Percentiles rank a stretch among this genome's conserved stretches.
Evolutionary conservation across 2,797 vertebrate species (phyloP).

Genomic region (Muscicapa striata): DNA sequence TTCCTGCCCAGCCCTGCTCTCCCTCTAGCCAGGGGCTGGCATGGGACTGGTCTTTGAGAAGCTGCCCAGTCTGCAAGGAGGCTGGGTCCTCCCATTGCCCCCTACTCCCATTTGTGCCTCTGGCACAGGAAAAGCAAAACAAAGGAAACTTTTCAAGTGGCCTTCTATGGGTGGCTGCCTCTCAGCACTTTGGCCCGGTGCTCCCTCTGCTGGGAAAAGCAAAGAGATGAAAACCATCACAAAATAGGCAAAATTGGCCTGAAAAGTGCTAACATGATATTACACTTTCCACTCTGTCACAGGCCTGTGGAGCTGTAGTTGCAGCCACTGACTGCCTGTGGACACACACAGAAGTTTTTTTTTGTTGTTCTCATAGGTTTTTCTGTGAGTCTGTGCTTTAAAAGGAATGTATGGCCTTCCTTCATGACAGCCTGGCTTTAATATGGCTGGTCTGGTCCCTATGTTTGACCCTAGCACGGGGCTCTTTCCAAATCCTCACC

Average conservation of each 20-base stretch:
- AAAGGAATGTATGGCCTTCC: not conserved
- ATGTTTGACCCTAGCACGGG: not conserved
- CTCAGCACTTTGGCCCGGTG: not conserved
- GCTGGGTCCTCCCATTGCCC: not conserved
- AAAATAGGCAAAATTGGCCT: not conserved
- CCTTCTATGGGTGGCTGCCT: not conserved
- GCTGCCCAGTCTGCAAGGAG: not conserved
- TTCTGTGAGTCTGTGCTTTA: not conserved
- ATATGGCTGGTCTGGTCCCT: not conserved
- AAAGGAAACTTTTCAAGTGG: not conserved
- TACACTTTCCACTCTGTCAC: not conserved
- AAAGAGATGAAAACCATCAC: not conserved
- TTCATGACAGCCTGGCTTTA: not conserved
- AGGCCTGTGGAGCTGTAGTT: not conserved
- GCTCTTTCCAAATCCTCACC: not conserved
- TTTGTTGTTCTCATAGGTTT: not conserved
- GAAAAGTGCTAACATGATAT: accelerated
- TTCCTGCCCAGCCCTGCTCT: not conserved
- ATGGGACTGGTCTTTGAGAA: not conserved
- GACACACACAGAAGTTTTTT: not conserved
- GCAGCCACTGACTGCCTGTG: not conserved
- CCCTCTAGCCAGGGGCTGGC: not conserved
- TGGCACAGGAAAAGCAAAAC: not conserved
- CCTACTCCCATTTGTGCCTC: not conserved
- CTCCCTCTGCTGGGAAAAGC: constrained; percentile 46